phyloP scores from a whole-genome alignment of 2,797 vertebrate species.

The Pangasius krempfi region DNA sequence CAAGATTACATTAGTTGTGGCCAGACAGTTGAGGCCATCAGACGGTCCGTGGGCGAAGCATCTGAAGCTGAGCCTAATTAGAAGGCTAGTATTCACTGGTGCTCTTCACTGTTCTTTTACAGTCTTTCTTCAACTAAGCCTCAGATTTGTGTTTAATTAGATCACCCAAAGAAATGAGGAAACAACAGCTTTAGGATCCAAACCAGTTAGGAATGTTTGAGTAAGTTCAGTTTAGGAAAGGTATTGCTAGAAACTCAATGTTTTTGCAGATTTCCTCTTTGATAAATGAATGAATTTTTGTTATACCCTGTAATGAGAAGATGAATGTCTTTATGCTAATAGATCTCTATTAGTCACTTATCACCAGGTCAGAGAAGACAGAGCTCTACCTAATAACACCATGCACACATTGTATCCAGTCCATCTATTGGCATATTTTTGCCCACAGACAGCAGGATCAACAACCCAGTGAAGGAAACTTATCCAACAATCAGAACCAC shows the following conservation, averaged over 20 bases:
- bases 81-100: background rate
- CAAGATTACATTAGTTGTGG: conserved; percentile 1
- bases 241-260: no score
- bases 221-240: background rate
- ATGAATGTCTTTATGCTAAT: background rate
- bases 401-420: no score
- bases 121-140: background rate
- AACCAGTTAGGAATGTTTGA: background rate
- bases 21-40: conserved; percentile 16
- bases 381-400: background rate
- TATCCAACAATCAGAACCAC: background rate
- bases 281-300: background rate
- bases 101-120: conserved; percentile 3
- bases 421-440: background rate
- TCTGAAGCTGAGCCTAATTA: conserved; percentile 13
- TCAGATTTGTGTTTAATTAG: background rate
- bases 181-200: background rate
- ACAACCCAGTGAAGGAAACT: background rate
- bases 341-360: background rate
- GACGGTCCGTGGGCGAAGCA: conserved; percentile 20
- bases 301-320: background rate
- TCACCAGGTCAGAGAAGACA: background rate
- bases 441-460: background rate
- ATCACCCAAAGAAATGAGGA: background rate
- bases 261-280: background rate